Conservation (phyloP, 2,888 invertebrate genomes). For the Cataglyphis cursor region DNA sequence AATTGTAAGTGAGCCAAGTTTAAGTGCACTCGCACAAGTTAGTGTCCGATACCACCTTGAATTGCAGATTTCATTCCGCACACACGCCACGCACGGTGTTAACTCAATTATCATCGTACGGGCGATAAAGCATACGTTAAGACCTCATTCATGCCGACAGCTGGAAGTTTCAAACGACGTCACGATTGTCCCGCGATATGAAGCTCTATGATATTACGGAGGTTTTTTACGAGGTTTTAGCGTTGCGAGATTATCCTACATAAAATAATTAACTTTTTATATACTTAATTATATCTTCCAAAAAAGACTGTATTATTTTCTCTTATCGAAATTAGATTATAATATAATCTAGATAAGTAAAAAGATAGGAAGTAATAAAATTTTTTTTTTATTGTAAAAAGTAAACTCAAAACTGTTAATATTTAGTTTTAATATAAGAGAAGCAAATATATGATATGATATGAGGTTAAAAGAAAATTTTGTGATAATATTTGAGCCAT, state of each 20-base stretch:
- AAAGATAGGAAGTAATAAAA: background rate
- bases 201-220: constrained; percentile 48
- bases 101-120: constrained; percentile 77
- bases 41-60: constrained; percentile 50
- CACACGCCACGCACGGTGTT: constrained; percentile 70
- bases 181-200: constrained; percentile 53
- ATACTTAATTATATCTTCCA: background rate
- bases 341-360: background rate
- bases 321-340: background rate
- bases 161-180: constrained; percentile 74
- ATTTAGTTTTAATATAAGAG: background rate
- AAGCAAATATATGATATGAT: background rate
- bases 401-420: background rate
- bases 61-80: constrained; percentile 72
- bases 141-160: constrained; percentile 73
- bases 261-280: constrained; percentile 26
- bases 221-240: background rate
- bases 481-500: background rate
- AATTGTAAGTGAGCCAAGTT: constrained; percentile 17
- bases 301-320: background rate
- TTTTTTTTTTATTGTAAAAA: background rate
- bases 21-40: constrained; percentile 7
- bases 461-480: background rate
- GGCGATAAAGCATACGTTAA: constrained; percentile 78
- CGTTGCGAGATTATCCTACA: background rate